Evolutionary conservation across 1,140 invertebrate genomes (phyloP), one percentile per base, ranked within the genome.

Genomic region (Camponotus pennsylvanicus): DNA sequence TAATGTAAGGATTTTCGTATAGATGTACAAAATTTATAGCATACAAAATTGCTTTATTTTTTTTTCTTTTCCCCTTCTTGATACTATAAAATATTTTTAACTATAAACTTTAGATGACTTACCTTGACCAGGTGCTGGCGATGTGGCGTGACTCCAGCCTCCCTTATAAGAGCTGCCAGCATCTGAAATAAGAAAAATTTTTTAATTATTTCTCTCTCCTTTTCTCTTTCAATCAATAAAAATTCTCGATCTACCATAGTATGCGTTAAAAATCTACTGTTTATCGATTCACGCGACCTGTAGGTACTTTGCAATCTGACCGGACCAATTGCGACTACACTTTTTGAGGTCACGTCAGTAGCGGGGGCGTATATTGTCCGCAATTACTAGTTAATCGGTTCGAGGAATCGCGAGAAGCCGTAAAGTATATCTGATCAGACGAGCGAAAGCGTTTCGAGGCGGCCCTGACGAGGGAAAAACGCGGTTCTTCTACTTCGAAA

Each of bases 141-240:
- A 96, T 45, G 96, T 94, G 70, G 96, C 95, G 93, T 96, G 96
- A 88, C 96, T 96, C 96, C 96, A 97, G 94, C 96, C 96, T 86
- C 96, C 96, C 95, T 97, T 97, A 93, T 97, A 97, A 85, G 96
- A 96, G 69, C 96, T 96, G 95, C 96, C 96, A 95, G 96, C 92
- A 96, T 96, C 92, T 95, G 93, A 83, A 95, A 95, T 52, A 73
- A 84, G 13, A 0, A 18, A 13, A 6, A 9, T 32, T n/a, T 37
- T 37, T 73, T 11, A 59, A 40, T 52, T 11, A 13, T 34, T 27
- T 34, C 11, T 71, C 69, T 52, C 5, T 52, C 49, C 3, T 40
- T 45, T 9, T 66, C 9, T 27, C 18, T 40, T 40, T 45, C 21
- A 11, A 49, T 49, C 40, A 21, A 0, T 40, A 11, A 52, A 52